Base-by-base conservation (phyloP, 2,113 vertebrate species). In the Orthonyx spaldingii region DNA sequence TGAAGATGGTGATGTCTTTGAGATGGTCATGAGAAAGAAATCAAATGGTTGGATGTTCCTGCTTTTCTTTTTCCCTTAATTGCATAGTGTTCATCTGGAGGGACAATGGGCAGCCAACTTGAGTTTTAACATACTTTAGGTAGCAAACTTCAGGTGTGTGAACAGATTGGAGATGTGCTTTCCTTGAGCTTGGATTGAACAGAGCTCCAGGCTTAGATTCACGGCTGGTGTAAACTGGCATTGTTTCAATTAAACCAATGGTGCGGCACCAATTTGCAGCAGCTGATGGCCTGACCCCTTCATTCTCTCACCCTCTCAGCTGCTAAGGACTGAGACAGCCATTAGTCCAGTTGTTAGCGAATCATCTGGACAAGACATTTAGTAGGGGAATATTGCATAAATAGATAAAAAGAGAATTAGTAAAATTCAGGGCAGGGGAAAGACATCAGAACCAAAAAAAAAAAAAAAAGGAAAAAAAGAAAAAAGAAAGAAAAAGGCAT, bases 281-380 rank as follows among this genome's bases (percentile, higher is more conserved):
- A 93, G 94, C 91, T 93, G 91, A 97, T 87, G 83, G 65, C 78
- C 82, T 97, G 93, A 89, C 91, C 84, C 60, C 52, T 61, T 93
- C 75, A 75, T 88, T 96, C 76, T 84, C 81, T 91, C 74, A 83
- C 64, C 66, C 79, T 83, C 87, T 93, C 85, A 82, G 72, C 84
- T 86, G 79, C 89, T 97, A 92, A 96, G 96, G 96, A 98, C 93
- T 16, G 71, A 96, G 95, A 97, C 21, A 90, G 92, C 95, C 89
- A 97, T 98, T 97, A 97, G 94, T 96, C 88, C 94, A 91, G 87
- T 55, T 46, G 94, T 96, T 98, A 97, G 96, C 90, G 96, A 97
- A 97, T 97, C 59, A 41, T 97, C 97, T 97, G 97, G 94, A 97
- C 87, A 92, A 95, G 97, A 93, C 68, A 93, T 70, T 94, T 95